Percentiles rank a stretch among this genome's conserved stretches.
Evolutionary conservation across 2,888 invertebrate species (phyloP).

Genomic region (Chrysopilus asiliformis): DNA sequence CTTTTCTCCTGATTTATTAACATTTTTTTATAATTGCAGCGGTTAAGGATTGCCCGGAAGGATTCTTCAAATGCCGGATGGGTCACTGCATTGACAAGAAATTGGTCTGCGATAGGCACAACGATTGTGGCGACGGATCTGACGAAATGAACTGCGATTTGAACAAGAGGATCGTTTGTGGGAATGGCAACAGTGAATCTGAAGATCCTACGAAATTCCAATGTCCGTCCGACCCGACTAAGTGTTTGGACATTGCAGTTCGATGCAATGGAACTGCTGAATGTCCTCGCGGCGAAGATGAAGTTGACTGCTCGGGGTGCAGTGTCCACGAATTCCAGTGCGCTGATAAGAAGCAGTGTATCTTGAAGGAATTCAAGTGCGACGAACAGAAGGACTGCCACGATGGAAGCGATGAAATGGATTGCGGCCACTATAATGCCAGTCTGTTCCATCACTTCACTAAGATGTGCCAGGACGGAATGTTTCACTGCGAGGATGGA

Average conservation of each 20-base stretch:
- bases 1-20: not conserved
- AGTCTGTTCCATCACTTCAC: slow-evolving; percentile 15
- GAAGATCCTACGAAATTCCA: slow-evolving; percentile 23
- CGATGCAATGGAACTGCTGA: slow-evolving; percentile 54
- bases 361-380: slow-evolving; percentile 44
- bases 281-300: slow-evolving; percentile 62
- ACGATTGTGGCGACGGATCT: slow-evolving; percentile 45
- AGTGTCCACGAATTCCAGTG: slow-evolving; percentile 53
- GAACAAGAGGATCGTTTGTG: slow-evolving; percentile 34
- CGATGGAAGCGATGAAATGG: slow-evolving; percentile 61
- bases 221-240: slow-evolving; percentile 24
- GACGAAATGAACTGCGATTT: slow-evolving; percentile 40
- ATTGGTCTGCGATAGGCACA: slow-evolving; percentile 42
- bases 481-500: slow-evolving; percentile 45
- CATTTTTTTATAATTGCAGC: slow-evolving; percentile 12
- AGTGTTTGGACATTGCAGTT: slow-evolving; percentile 24
- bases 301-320: slow-evolving; percentile 44
- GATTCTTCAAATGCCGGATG: slow-evolving; percentile 35
- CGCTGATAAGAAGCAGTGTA: slow-evolving; percentile 43
- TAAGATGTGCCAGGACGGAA: slow-evolving; percentile 25
- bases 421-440: slow-evolving; percentile 27
- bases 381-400: slow-evolving; percentile 51
- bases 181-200: slow-evolving; percentile 40
- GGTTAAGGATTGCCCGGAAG: slow-evolving; percentile 28
- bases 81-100: slow-evolving; percentile 42